phyloP scores from a whole-genome alignment of 1,140 invertebrate species.

The Penaeus indicus region DNA sequence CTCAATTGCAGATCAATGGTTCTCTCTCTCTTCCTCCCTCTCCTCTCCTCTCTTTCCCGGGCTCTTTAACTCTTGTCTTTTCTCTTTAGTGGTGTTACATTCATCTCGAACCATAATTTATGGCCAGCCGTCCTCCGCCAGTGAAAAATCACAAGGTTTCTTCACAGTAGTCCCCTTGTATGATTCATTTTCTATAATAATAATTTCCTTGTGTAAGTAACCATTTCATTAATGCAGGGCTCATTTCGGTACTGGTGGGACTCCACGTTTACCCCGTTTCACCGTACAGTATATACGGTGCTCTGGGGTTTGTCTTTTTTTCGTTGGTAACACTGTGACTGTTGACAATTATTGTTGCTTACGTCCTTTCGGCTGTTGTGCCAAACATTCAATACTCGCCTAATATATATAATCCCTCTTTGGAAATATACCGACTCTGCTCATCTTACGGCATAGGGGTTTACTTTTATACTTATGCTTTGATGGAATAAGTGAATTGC shows the following conservation, averaged over 20 bases:
- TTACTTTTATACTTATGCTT: neutral
- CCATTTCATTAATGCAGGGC: too few species aligned
- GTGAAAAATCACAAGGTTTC: too few species aligned
- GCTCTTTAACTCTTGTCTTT: constrained; percentile 25
- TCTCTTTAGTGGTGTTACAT: constrained; percentile 47
- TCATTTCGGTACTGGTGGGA: too few species aligned
- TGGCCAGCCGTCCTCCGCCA: too few species aligned
- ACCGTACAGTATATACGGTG: constrained; percentile 17
- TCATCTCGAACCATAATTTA: constrained; percentile 9
- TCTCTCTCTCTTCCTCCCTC: constrained; percentile 7
- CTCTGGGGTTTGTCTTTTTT: constrained; percentile 26
- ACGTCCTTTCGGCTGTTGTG: constrained; percentile 53
- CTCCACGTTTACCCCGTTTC: too few species aligned
- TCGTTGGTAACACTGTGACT: constrained; percentile 59
- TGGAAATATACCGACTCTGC: neutral
- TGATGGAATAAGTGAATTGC: constrained; percentile 34
- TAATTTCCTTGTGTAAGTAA: too few species aligned
- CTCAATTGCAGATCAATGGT: too few species aligned
- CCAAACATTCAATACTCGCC: constrained; percentile 55
- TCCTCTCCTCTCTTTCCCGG: neutral
- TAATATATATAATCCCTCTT: constrained; percentile 9
- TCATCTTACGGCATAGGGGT: too few species aligned
- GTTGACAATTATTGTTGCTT: constrained; percentile 62
- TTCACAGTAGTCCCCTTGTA: too few species aligned
- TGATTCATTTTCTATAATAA: too few species aligned